phyloP scores from a whole-genome alignment of 2,113 vertebrate genomes.

The Scytalopus superciliaris region DNA sequence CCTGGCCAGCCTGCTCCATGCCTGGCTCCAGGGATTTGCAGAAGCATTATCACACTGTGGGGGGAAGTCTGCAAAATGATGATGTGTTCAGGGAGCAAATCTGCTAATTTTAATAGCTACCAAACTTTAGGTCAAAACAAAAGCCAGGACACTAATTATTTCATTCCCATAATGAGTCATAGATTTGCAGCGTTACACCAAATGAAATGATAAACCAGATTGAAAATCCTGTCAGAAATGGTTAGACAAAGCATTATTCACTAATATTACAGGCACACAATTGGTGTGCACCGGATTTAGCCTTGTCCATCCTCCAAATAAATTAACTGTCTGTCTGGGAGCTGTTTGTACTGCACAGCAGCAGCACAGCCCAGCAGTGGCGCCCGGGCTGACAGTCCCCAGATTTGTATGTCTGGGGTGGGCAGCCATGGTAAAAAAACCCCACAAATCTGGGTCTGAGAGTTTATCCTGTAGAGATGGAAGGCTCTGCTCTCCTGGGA shows the following conservation, averaged over 20 bases:
- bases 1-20: background rate
- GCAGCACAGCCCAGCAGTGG: background rate
- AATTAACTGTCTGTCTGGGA: background rate
- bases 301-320: background rate
- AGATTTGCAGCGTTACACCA: background rate
- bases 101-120: background rate
- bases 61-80: background rate
- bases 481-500: background rate
- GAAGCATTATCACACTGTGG: background rate
- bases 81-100: background rate
- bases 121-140: background rate
- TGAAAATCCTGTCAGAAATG: conserved; percentile 31
- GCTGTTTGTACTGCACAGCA: background rate
- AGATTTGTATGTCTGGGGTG: conserved; percentile 19
- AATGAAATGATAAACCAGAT: conserved; percentile 10
- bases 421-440: background rate
- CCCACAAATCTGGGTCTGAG: background rate
- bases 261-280: background rate
- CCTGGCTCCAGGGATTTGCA: background rate
- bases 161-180: conserved; percentile 20
- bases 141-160: background rate
- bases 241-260: conserved; percentile 30
- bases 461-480: background rate
- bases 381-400: background rate
- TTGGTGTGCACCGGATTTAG: background rate